Conservation (phyloP, 2,888 invertebrate species). For the Eurois occulta region DNA sequence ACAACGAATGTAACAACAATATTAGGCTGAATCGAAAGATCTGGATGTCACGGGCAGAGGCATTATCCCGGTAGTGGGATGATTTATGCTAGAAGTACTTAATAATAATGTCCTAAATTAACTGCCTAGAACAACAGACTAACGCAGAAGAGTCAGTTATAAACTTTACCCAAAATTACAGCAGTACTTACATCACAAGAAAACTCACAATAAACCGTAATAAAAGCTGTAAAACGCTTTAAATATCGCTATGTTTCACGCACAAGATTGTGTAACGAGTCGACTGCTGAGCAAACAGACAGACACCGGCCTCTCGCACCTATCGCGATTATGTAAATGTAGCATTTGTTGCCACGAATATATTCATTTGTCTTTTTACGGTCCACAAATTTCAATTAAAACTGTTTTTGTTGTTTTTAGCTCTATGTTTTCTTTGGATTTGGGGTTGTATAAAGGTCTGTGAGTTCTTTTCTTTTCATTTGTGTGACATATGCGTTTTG, state of each 20-base stretch:
- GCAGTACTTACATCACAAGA: background rate
- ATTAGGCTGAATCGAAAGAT: background rate
- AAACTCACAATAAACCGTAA: slow-evolving; percentile 36
- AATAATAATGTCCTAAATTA: background rate
- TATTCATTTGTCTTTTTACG: slow-evolving; percentile 60
- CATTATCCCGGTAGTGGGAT: background rate
- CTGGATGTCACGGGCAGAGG: background rate
- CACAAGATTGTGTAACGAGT: slow-evolving; percentile 61
- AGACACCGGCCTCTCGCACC: slow-evolving; percentile 53
- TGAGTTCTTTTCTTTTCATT: background rate
- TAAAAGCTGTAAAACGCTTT: slow-evolving; percentile 40
- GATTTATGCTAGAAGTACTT: background rate
- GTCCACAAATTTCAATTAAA: slow-evolving; percentile 52
- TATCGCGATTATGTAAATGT: slow-evolving; percentile 61
- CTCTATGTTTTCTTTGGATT: slow-evolving; percentile 11
- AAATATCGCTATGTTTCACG: slow-evolving; percentile 49
- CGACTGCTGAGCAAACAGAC: slow-evolving; percentile 64
- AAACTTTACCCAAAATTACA: background rate
- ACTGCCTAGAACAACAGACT: background rate
- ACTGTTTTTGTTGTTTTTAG: slow-evolving; percentile 24
- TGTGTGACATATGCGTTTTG: background rate
- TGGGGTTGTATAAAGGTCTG: background rate
- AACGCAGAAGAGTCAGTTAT: slow-evolving; percentile 1
- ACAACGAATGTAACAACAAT: background rate
- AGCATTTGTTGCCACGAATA: slow-evolving; percentile 48